Evolutionary conservation across 1,140 invertebrate species (phyloP).

Genomic region (Drosophila persimilis): DNA sequence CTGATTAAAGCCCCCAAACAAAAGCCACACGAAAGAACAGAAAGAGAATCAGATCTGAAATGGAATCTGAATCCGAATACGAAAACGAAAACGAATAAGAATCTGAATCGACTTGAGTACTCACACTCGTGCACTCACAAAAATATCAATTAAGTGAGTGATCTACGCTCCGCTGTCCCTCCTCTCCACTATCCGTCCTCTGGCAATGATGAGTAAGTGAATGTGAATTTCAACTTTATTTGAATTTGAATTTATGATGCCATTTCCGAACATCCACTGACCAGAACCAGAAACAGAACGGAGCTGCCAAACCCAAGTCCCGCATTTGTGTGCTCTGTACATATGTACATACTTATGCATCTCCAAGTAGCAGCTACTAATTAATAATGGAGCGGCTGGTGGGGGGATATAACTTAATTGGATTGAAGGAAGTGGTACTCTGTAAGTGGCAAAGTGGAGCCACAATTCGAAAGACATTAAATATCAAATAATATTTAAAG

Average conservation of each 20-base stretch:
- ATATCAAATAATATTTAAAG: background rate
- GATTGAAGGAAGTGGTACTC: background rate
- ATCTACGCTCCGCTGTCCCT: too few relatives aligned
- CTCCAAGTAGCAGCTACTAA: conserved; percentile 31
- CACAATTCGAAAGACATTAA: too few relatives aligned
- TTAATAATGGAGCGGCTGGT: conserved; percentile 14
- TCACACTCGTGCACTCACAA: conserved; percentile 17
- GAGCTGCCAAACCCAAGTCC: conserved; percentile 32
- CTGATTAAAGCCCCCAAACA: conserved; percentile 74
- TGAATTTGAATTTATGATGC: conserved; percentile 69
- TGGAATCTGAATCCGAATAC: conserved; percentile 28
- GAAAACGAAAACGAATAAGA: conserved; percentile 15
- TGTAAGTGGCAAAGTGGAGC: too few relatives aligned
- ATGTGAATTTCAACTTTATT: conserved; percentile 66
- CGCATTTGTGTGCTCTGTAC: conserved; percentile 22
- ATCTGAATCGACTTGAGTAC: conserved; percentile 21
- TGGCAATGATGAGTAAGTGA: conserved; percentile 55
- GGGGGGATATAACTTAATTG: conserved; percentile 17
- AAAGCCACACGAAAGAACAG: conserved; percentile 45
- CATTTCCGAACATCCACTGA: conserved; percentile 28
- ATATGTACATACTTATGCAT: background rate
- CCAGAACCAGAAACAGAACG: conserved; percentile 5
- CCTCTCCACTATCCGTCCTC: too few relatives aligned
- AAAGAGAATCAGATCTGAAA: conserved; percentile 10
- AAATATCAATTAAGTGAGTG: conserved; percentile 37